Evolutionary conservation across 2,888 invertebrate species (phyloP).

Genomic region (Dexiosoma caninum): DNA sequence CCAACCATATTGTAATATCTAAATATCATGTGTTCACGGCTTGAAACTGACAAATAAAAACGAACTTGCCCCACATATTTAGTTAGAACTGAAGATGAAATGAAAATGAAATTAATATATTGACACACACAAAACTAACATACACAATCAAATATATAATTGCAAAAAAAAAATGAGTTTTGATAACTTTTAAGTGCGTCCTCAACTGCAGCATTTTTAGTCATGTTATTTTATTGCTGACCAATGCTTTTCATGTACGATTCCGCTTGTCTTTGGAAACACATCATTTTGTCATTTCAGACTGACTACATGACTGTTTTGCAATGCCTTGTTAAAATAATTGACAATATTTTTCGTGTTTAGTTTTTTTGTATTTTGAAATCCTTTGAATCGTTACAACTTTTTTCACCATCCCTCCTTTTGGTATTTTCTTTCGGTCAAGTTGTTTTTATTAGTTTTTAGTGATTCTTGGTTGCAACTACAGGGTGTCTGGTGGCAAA

Average conservation of each 20-base stretch:
- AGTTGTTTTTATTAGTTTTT: neutral
- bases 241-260: slow-evolving; percentile 13
- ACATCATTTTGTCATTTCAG: neutral
- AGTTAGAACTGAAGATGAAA: no score
- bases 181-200: slow-evolving; percentile 48
- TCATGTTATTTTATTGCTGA: slow-evolving; percentile 2
- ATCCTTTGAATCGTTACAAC: slow-evolving; percentile 23
- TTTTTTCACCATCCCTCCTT: neutral
- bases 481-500: no score
- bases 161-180: slow-evolving; percentile 37
- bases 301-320: neutral
- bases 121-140: neutral
- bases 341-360: slow-evolving; percentile 22
- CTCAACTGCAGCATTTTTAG: slow-evolving; percentile 39
- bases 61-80: no score
- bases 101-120: neutral
- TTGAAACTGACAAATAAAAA: no score
- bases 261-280: neutral
- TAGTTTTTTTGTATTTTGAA: slow-evolving; percentile 10
- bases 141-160: neutral
- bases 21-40: no score
- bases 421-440: neutral
- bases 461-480: no score
- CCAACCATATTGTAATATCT: no score
- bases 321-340: slow-evolving; percentile 29